Conservation (phyloP, 2,113 vertebrate species). For the human (Homo sapiens) region GRCh38 chr11:122392501-122393000, state of each 20-base stretch:
- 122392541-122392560: neutral
- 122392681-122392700: neutral
- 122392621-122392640: neutral
- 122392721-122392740: too few relatives aligned
- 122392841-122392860: neutral
- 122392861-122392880: neutral
- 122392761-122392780: neutral
- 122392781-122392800: neutral
- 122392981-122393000: neutral
- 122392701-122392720: neutral
- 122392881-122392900: neutral
- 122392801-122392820: neutral
- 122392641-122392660: neutral
- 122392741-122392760: neutral
- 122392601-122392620: neutral
- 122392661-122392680: neutral
- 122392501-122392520: neutral
- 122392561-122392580: neutral
- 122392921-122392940: rapidly evolving
- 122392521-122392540: neutral
- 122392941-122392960: rapidly evolving
- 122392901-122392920: neutral
- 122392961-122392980: neutral
- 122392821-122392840: neutral
- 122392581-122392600: neutral